These are phyloP conservation scores for Neostethus bicornis DNA, from an alignment of 2,797 vertebrate genomes.

Conservation along the genomic window DNA sequence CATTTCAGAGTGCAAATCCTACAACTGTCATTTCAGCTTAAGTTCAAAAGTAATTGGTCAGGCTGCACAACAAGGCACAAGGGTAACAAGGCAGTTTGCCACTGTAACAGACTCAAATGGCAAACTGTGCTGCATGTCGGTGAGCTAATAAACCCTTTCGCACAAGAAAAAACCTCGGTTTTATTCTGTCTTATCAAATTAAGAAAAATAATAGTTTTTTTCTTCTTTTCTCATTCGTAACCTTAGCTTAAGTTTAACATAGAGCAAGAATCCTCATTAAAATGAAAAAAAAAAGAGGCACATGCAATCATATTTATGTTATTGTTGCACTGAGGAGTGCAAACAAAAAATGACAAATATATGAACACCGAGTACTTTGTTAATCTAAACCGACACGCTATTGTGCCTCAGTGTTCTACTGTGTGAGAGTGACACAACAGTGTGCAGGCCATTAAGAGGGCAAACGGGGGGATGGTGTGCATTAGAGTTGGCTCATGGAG, in stretches of 20 bases:
- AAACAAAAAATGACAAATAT: slow-evolving; percentile 9
- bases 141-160: slow-evolving; percentile 78
- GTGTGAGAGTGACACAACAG: slow-evolving; percentile 47
- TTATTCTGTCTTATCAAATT: slow-evolving; percentile 62
- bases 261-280: neutral
- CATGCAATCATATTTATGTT: neutral
- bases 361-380: slow-evolving; percentile 10
- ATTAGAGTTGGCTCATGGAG: slow-evolving; percentile 54
- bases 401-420: slow-evolving; percentile 25
- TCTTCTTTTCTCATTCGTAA: slow-evolving; percentile 1
- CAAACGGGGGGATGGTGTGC: slow-evolving; percentile 55
- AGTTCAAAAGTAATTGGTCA: slow-evolving; percentile 94
- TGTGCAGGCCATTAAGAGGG: slow-evolving; percentile 62
- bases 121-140: slow-evolving; percentile 69
- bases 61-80: slow-evolving; percentile 81
- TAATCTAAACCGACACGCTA: slow-evolving; percentile 23
- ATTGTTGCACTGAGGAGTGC: neutral
- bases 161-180: slow-evolving; percentile 61
- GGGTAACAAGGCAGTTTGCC: slow-evolving; percentile 80
- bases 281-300: neutral
- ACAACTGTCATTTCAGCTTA: slow-evolving; percentile 97
- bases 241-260: neutral
- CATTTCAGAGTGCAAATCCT: slow-evolving; percentile 86
- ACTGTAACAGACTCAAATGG: slow-evolving; percentile 81
- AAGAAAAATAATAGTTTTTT: slow-evolving; percentile 35